These are phyloP conservation scores for Sitta europaea DNA, from an alignment of 2,113 vertebrate species.

Conservation along the genomic window DNA sequence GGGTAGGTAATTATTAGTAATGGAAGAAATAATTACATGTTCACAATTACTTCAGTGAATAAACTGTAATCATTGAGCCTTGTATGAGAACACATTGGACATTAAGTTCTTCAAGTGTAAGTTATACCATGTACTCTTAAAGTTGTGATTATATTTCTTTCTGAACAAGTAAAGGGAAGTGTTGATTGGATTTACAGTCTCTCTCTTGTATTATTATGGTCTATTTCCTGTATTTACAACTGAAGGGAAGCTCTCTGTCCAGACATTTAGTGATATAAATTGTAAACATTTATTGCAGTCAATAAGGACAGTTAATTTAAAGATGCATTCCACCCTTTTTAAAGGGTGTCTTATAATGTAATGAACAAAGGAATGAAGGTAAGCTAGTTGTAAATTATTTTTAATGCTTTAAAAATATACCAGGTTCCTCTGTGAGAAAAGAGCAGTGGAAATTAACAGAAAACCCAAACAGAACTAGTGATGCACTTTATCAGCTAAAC, in stretches of 20 bases:
- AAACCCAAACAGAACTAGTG: background rate
- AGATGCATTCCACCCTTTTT: background rate
- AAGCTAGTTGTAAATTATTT: background rate
- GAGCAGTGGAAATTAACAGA: background rate
- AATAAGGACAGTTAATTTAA: background rate
- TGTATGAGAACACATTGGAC: background rate
- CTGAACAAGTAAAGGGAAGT: background rate
- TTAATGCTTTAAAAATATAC: background rate
- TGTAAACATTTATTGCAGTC: background rate
- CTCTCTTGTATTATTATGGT: background rate
- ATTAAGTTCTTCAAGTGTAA: background rate
- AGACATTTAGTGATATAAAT: background rate
- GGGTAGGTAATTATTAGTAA: conserved; percentile 40
- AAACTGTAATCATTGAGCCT: conserved; percentile 22
- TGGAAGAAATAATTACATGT: conserved; percentile 38
- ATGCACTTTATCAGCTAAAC: background rate
- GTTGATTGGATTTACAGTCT: background rate
- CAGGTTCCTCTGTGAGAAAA: background rate
- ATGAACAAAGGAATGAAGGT: background rate
- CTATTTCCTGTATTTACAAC: background rate
- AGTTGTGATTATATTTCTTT: background rate
- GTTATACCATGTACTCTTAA: conserved; percentile 2
- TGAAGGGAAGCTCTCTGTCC: background rate
- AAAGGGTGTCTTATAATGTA: background rate
- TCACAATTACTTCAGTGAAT: conserved; percentile 11